A percentile compares a stretch with the other conserved stretches of the same genome.
These are phyloP conservation scores for Coelinius sp. DNA, from an alignment of 2,888 invertebrate genomes.

Conservation along the genomic window DNA sequence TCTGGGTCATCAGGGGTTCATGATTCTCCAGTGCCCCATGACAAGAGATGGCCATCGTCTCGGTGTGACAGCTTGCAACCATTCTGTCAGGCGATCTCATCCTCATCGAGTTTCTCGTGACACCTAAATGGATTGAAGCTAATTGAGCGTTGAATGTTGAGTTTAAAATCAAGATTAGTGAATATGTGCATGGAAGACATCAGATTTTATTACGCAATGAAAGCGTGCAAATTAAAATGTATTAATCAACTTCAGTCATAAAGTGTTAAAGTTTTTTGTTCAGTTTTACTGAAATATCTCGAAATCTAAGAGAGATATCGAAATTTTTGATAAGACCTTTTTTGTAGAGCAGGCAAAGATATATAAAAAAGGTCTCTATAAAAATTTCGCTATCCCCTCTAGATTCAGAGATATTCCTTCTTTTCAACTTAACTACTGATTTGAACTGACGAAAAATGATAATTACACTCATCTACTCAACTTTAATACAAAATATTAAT, in stretches of 20 bases:
- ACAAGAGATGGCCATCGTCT: conserved; percentile 55
- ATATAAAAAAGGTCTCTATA: too few species aligned
- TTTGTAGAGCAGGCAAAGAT: too few species aligned
- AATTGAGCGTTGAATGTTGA: conserved; percentile 3
- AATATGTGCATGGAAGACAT: conserved; percentile 42
- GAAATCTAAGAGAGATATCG: too few species aligned
- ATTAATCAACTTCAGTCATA: conserved; percentile 38
- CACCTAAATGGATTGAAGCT: conserved; percentile 40
- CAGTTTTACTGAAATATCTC: too few species aligned
- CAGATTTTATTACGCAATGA: conserved; percentile 47
- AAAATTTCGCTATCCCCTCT: too few species aligned
- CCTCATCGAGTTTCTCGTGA: conserved; percentile 58
- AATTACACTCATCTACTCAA: conserved; percentile 26
- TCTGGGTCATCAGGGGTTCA: conserved; percentile 75
- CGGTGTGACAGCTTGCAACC: conserved; percentile 79
- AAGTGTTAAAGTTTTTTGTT: too few species aligned
- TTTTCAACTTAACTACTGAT: too few species aligned
- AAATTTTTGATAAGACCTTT: too few species aligned
- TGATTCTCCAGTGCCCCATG: conserved; percentile 44
- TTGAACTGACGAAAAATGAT: conserved; percentile 35
- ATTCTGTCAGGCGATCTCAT: conserved; percentile 81
- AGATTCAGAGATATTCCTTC: too few species aligned
- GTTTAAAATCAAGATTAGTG: background rate
- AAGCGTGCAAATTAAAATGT: conserved; percentile 57
- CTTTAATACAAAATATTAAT: conserved; percentile 12